phyloP scores from a whole-genome alignment of 2,113 vertebrate genomes.

The Apodemus sylvaticus region DNA sequence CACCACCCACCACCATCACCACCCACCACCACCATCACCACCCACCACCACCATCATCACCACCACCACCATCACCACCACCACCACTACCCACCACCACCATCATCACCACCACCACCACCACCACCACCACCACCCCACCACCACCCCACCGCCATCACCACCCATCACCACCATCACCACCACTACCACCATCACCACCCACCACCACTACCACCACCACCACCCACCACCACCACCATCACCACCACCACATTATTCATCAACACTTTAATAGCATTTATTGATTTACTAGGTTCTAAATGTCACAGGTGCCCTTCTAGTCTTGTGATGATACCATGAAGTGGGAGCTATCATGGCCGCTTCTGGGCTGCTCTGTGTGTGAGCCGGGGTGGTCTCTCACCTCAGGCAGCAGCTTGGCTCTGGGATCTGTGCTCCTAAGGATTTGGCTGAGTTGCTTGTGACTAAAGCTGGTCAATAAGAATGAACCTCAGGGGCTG shows the following conservation, averaged over 20 bases:
- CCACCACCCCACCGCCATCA: too few species aligned
- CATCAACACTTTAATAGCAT: background rate
- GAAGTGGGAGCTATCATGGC: background rate
- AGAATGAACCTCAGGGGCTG: background rate
- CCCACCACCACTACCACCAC: too few species aligned
- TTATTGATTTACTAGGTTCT: background rate
- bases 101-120: too few species aligned
- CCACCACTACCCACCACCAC: too few species aligned
- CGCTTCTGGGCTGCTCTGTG: background rate
- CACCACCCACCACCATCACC: too few species aligned
- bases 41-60: too few species aligned
- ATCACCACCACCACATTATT: background rate
- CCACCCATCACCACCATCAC: too few species aligned
- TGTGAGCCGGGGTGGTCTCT: background rate
- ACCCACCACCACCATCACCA: too few species aligned
- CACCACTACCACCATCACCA: too few species aligned
- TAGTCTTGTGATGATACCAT: background rate
- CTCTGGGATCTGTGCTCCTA: constrained; percentile 8
- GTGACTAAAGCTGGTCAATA: background rate
- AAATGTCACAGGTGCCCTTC: background rate
- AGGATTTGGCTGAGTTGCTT: background rate
- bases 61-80: too few species aligned
- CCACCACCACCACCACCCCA: too few species aligned
- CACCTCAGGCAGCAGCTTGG: background rate
- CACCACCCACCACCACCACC: too few species aligned